Base-by-base conservation (phyloP, 2,888 invertebrate genomes). In the Lasioglossum leucozonium region DNA sequence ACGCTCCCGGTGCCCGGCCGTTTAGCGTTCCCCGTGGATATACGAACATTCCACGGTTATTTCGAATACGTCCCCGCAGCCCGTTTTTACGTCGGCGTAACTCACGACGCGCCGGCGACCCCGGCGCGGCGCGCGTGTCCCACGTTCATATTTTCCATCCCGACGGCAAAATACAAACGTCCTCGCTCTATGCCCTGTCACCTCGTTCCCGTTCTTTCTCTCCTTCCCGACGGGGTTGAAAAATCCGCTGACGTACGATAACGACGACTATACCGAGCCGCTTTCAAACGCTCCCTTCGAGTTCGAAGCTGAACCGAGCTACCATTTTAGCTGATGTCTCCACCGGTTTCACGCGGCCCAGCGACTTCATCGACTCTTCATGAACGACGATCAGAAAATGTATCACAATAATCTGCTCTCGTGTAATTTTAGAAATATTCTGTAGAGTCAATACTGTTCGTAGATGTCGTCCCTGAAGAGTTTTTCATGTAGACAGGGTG, bases 11-110 rank as follows among this genome's bases (percentile, higher is more conserved):
- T 37, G 77, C 34, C 72, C 76, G 84, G 81, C 80, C 89, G 83
- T 88, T 91, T 90, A 91, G 89, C 86, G 91, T 90, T 89, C 87
- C 86, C 67, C 65, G 30, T 72, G 79, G 77, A 91, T 86, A 91
- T 87, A 87, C 82, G 88, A 80, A 85, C 89, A 82, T 89, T 87
- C 87, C 89, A 81, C 67, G 74, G 86, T 91, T 91, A 91, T 87
- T 91, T 85, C 87, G 87, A 89, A 91, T 88, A 83, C 91, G 86
- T 75, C 72, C 72, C 74, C 74, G 69, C 67, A 58, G 87, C 72
- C 65, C 77, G 86, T 90, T 91, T 89, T 89, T 91, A 86, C 82
- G 86, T 85, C 86, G 67, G 40, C 81, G 82, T 86, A 85, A 87
- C 82, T 87, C 84, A 85, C 76, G 78, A 58, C 67, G 82, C 30